A percentile compares a stretch with the other conserved stretches of the same genome.
Conservation (phyloP, 1,140 invertebrate species). For the Drosophila truncata region DNA sequence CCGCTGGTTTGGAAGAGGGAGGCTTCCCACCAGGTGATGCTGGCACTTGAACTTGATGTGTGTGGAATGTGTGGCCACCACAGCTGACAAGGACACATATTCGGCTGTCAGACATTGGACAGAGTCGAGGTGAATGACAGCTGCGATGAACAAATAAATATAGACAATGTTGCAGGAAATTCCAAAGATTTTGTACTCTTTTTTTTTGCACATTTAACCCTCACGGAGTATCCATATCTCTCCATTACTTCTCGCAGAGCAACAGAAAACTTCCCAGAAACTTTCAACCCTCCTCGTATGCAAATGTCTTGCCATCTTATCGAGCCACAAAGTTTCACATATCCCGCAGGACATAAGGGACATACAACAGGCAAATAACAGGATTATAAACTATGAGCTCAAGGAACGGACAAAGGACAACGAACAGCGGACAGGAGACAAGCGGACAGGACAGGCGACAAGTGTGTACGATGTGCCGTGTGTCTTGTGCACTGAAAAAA, state of each 20-base stretch:
- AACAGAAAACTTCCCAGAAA: conserved; percentile 36
- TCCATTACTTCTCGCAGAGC: conserved; percentile 21
- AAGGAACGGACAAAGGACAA: conserved; percentile 17
- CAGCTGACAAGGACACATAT: conserved; percentile 41
- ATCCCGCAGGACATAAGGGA: conserved; percentile 72
- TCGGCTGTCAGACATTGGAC: conserved; percentile 23
- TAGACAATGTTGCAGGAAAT: conserved; percentile 39
- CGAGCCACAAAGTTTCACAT: conserved; percentile 73
- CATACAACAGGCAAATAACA: conserved; percentile 63
- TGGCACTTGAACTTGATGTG: conserved; percentile 48
- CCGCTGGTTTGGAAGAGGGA: not conserved
- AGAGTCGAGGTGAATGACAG: conserved; percentile 22
- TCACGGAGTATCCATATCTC: conserved; percentile 41
- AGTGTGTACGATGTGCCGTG: conserved; percentile 51
- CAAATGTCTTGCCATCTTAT: conserved; percentile 75
- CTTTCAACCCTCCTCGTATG: conserved; percentile 57
- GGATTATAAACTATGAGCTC: conserved; percentile 62
- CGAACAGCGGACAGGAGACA: conserved; percentile 42
- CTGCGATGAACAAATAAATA: conserved; percentile 22
- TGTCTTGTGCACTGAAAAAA: conserved; percentile 16
- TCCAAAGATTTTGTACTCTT: not conserved
- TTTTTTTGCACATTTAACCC: conserved; percentile 2
- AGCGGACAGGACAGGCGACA: conserved; percentile 52
- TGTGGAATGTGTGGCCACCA: conserved; percentile 41
- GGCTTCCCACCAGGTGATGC: conserved; percentile 36